Evolutionary conservation across 2,888 invertebrate species (phyloP), one percentile per base, ranked within the genome.

Genomic region (Drosophila parthenogenetica): DNA sequence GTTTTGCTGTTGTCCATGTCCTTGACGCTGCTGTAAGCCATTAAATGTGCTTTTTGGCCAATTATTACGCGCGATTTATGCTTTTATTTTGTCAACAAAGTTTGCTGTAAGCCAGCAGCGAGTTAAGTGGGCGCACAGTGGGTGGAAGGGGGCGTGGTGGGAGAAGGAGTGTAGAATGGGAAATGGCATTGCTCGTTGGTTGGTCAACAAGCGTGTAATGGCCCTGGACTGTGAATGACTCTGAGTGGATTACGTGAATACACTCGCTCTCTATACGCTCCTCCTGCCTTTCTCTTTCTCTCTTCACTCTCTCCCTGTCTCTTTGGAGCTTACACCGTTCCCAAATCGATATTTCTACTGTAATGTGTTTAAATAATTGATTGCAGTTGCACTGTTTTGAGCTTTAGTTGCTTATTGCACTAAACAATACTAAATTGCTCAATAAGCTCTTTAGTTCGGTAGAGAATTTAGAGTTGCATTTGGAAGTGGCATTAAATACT

Each of bases 21-120:
- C 79, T 81, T 80, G 67, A 45, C 39, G 55, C 60, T 25, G 71
- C 25, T 65, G 67, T 75, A 83, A 80, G 89, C 89, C 81, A 84
- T 86, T 84, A 83, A 83, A 81, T 84, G 89, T 84, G 77, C 78
- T 81, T 77, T 88, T 88, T 72, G 81, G 81, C 87, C 85, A 85
- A 85, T 85, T 85, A 85, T 85, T 84, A 81, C 85, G 85, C 85
- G 85, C 85, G 89, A 85, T 87, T 85, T 85, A 88, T 85, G 89
- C 87, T 80, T 83, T 88, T 85, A 89, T 85, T 86, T 87, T 68
- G 86, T 83, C 73, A 82, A 86, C 80, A 86, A 85, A 79, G 87
- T 80, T 77, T 22, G 35, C 72, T 58, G 58, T 42, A 62, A 46
- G 29, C 37, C 35, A 49, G 37, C 13, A 39, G 39, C 39, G 13